Base-by-base conservation (phyloP, 2,888 invertebrate genomes). In the Atherix ibis region DNA sequence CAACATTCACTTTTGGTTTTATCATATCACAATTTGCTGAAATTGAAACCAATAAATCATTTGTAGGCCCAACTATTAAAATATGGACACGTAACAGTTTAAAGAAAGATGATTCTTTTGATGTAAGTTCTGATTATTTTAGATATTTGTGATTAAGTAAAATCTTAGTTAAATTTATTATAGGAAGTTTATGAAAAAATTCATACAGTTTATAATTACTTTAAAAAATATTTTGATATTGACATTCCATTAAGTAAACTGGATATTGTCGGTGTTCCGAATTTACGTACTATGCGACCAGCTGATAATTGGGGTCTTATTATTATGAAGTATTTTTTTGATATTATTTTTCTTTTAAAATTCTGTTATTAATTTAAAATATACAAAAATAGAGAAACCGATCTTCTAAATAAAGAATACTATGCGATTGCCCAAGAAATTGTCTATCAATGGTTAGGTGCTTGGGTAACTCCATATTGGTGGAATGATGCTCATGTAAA, bases 221-320 rank as follows among this genome's bases (percentile, higher is more conserved):
- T 81, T 3, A 67, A 73, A 41, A 55, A 66, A 2, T 72, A 74
- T 45, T 76, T 79, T 66, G 67, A 68, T 32, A 64, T 68, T n/a
- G 66, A 74, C 0, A 64, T 76, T 39, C 77, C 78, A 0, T 49
- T 83, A 26, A 64, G 68, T 1, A 74, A 74, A 50, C 53, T 84
- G 41, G 81, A 84, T 51, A 60, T 83, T 3, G 66, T 84, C 1
- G 79, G 79, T 0, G 58, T 83, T 32, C 84, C 84, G 0, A 73
- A 71, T 40, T 74, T 78, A 43, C 67, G 70, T 40, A 73, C 76
- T 1, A 71, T 75, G 2, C 73, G 75, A 44, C 78, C 82, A 0
- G 73, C 76, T 4, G 82, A 83, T 46, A 77, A 73, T 48, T 84
- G 82, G 82, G 84, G 84, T 4, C 62, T 84, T 3, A 68, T 83